Base-by-base conservation (phyloP, 2,888 invertebrate species). In the Machimus atricapillus region DNA sequence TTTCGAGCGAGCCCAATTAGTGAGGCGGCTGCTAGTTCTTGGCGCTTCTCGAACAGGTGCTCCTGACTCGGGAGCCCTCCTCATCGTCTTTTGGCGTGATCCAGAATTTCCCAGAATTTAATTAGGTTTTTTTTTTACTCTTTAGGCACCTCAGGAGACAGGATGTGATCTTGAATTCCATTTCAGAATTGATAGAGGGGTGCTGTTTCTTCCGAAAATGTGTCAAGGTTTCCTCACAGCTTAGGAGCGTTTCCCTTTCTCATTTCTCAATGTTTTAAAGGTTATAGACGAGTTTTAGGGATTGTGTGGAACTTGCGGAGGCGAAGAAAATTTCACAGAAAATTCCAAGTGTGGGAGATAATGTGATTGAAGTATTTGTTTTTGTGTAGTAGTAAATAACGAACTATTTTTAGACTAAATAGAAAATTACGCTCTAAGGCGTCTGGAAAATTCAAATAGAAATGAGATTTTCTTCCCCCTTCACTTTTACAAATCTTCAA, bases 61-160 rank as follows among this genome's bases (percentile, higher is more conserved):
- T 58, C 6, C 34, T 31, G 27, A 19, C 14, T 37, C 40, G 1
- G 2, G 52, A 14, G 19, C 34, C 56, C 16, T n/a, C 46, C 58
- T 31, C 14, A 8, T 19, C 34, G 34, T 16, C 12, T 31, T 34
- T 19, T 8, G 56, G n/a, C 46, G 27, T 66, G 40, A 56, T 66
- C 16, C 37, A 16, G 74, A 74, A 85, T 37, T 46, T 85, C 73
- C 58, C 52, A 19, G 66, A 85, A 85, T 85, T 85, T 52, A 85
- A 85, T 85, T 85, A 85, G n/a, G 16, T 74, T 43, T 74, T 31
- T 43, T 74, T 31, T 74, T 85, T 43, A 46, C 40, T 34, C 4
- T 1, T 40, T 37, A 23, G 16, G 34, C 1, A 3, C 37, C 19
- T 77, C 40, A 19, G 31, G 31, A 34, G 66, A 19, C 27, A 66